phyloP scores from a whole-genome alignment of 2,888 invertebrate genomes.

The Scrobipalpa costella region DNA sequence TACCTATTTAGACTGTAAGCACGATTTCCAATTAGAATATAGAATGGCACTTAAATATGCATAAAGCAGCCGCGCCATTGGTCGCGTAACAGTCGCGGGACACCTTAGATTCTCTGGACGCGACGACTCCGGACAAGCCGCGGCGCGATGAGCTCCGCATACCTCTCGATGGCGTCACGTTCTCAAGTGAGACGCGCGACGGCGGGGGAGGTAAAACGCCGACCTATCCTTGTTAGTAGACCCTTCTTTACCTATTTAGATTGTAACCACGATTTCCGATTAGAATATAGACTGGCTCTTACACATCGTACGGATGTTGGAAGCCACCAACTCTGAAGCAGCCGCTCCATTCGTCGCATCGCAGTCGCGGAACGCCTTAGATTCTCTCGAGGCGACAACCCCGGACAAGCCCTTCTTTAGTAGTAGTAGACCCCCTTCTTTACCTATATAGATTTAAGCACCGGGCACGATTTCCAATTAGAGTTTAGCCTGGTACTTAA shows the following conservation, averaged over 20 bases:
- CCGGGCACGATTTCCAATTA: constrained; percentile 27
- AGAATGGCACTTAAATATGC: constrained; percentile 22
- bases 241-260: constrained; percentile 25
- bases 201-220: constrained; percentile 39
- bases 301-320: constrained; percentile 44
- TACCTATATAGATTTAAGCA: constrained; percentile 29
- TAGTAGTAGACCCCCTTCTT: constrained; percentile 14
- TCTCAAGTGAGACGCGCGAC: constrained; percentile 57
- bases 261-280: constrained; percentile 30
- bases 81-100: constrained; percentile 74
- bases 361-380: constrained; percentile 71
- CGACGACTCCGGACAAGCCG: constrained; percentile 45
- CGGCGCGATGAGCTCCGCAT: constrained; percentile 72
- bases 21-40: constrained; percentile 26
- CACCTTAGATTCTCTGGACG: constrained; percentile 55
- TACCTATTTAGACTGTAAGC: constrained; percentile 30
- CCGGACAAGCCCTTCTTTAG: constrained; percentile 45
- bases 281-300: neutral
- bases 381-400: constrained; percentile 40
- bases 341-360: constrained; percentile 74
- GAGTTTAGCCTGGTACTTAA: constrained; percentile 25
- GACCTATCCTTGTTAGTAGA: constrained; percentile 28
- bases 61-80: constrained; percentile 70
- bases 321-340: constrained; percentile 74
- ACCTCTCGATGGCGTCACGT: constrained; percentile 73